Evolutionary conservation across 2,888 invertebrate species (phyloP).

Genomic region (Watsonalla binaria): DNA sequence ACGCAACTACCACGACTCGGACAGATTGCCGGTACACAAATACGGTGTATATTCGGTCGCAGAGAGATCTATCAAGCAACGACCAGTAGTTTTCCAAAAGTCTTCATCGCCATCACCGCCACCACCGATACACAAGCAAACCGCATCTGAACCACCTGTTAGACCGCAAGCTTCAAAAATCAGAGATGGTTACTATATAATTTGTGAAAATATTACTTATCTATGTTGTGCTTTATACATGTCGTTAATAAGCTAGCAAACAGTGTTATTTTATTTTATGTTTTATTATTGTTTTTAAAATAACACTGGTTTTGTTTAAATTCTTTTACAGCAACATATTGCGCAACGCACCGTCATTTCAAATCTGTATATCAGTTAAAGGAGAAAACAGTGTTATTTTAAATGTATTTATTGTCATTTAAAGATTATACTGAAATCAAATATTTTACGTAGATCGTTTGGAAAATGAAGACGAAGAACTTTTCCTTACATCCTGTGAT

Average conservation of each 20-base stretch:
- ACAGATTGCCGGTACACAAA: slow-evolving; percentile 54
- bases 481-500: slow-evolving; percentile 54
- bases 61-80: slow-evolving; percentile 39
- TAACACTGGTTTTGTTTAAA: slow-evolving; percentile 51
- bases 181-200: slow-evolving; percentile 44
- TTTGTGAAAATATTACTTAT: slow-evolving; percentile 10
- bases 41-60: slow-evolving; percentile 63
- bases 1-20: slow-evolving; percentile 47
- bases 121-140: slow-evolving; percentile 38
- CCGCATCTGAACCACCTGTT: slow-evolving; percentile 29
- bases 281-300: slow-evolving; percentile 31
- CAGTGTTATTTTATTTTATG: slow-evolving; percentile 42
- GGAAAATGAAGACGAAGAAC: slow-evolving; percentile 46
- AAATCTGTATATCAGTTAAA: neutral
- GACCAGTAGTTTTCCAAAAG: slow-evolving; percentile 40
- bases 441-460: slow-evolving; percentile 30
- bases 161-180: slow-evolving; percentile 48
- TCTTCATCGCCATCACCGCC: slow-evolving; percentile 37
- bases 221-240: neutral
- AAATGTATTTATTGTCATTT: slow-evolving; percentile 13
- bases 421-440: slow-evolving; percentile 5
- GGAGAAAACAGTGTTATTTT: slow-evolving; percentile 54
- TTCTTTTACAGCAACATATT: slow-evolving; percentile 30
- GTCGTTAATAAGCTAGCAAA: slow-evolving; percentile 20
- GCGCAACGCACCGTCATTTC: slow-evolving; percentile 47